A percentile compares a stretch with the other conserved stretches of the same genome.
phyloP scores from a whole-genome alignment of 2,888 invertebrate genomes.

The Tanypteryx hageni region DNA sequence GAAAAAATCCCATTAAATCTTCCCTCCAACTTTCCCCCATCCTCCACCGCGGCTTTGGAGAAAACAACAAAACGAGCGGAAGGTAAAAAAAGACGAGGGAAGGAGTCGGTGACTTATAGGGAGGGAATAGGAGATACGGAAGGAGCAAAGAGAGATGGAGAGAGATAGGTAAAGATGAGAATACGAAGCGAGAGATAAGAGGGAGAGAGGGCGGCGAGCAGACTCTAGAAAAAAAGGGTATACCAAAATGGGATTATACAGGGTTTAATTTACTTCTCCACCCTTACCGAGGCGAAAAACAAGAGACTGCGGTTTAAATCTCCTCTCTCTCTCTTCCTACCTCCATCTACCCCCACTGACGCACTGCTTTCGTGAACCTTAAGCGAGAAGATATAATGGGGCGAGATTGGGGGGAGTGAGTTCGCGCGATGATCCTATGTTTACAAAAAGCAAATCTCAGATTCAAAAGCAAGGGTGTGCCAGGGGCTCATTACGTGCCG shows the following conservation, averaged over 20 bases:
- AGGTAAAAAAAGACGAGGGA: neutral
- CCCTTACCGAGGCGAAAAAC: neutral
- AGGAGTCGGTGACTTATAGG: neutral
- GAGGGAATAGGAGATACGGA: neutral
- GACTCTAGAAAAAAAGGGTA: slow-evolving; percentile 1
- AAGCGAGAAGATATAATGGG: no score
- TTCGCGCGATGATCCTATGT: no score
- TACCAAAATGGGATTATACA: neutral
- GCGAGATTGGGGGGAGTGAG: no score
- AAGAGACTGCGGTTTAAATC: neutral
- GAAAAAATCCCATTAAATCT: slow-evolving; percentile 55
- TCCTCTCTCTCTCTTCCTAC: neutral
- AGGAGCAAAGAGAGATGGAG: neutral
- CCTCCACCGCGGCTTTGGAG: slow-evolving; percentile 6
- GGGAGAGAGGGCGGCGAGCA: neutral
- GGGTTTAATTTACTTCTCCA: slow-evolving; percentile 15
- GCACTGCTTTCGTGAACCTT: neutral
- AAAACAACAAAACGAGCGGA: slow-evolving; percentile 40
- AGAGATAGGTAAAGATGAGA: slow-evolving; percentile 18
- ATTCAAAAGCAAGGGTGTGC: no score
- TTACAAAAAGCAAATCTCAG: no score
- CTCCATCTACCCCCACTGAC: neutral
- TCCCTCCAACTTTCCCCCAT: slow-evolving; percentile 35
- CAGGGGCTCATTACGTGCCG: no score
- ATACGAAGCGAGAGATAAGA: neutral